These are phyloP conservation scores for Sphaeramia orbicularis DNA, from an alignment of 2,797 vertebrate species.

Conservation along the genomic window DNA sequence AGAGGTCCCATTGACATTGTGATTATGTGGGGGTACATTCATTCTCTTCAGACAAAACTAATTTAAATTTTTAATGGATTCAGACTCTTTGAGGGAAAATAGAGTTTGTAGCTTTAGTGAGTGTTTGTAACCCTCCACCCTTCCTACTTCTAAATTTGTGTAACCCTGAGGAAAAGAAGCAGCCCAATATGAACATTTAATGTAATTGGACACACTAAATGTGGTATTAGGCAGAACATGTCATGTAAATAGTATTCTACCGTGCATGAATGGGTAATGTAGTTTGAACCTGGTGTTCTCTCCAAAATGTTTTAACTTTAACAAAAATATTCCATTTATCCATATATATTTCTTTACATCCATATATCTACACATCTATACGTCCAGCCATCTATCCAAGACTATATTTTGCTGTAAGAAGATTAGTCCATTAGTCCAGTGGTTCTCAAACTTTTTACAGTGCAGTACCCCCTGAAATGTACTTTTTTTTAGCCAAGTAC, in stretches of 20 bases:
- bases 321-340: neutral
- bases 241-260: slow-evolving; percentile 49
- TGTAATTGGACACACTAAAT: slow-evolving; percentile 68
- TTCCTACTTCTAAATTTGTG: slow-evolving; percentile 38
- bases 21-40: slow-evolving; percentile 54
- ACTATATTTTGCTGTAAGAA: too few species aligned
- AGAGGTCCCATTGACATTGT: slow-evolving; percentile 38
- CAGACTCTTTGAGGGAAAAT: slow-evolving; percentile 67
- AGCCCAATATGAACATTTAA: slow-evolving; percentile 61
- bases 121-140: slow-evolving; percentile 34
- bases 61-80: slow-evolving; percentile 78
- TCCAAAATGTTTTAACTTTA: slow-evolving; percentile 23
- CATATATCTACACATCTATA: too few species aligned
- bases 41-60: slow-evolving; percentile 67
- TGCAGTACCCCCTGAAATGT: too few species aligned
- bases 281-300: slow-evolving; percentile 16
- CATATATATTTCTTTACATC: too few species aligned
- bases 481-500: too few species aligned
- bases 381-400: too few species aligned
- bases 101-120: slow-evolving; percentile 55
- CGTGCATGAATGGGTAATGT: slow-evolving; percentile 46
- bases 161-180: slow-evolving; percentile 41
- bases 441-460: too few species aligned
- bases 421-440: too few species aligned
- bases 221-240: slow-evolving; percentile 61